Conservation (phyloP, 2,797 vertebrate genomes). For the Hirundo rustica region DNA sequence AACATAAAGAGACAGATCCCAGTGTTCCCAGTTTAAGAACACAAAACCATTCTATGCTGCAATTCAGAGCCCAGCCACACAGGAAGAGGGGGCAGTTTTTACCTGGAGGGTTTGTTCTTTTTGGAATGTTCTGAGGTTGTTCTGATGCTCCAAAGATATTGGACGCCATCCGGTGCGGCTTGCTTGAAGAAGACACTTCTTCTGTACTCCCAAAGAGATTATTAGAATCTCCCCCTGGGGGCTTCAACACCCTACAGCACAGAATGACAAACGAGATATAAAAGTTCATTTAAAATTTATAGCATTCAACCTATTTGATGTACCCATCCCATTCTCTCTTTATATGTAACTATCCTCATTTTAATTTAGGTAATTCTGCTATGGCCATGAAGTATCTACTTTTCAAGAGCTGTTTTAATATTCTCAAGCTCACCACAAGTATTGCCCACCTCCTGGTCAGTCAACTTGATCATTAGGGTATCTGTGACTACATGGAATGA, state of each 20-base stretch:
- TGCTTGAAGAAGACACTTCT: conserved; percentile 76
- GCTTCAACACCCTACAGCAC: conserved; percentile 83
- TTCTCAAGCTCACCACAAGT: not conserved
- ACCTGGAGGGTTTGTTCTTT: conserved; percentile 94
- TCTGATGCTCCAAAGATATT: conserved; percentile 86
- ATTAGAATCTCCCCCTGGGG: conserved; percentile 89
- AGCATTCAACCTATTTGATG: not conserved
- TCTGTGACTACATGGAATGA: not conserved
- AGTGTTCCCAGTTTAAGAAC: not conserved
- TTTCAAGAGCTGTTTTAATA: not conserved
- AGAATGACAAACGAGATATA: not conserved
- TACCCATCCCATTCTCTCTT: not conserved
- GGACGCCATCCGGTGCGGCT: conserved; percentile 88
- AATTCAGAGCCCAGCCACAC: not conserved
- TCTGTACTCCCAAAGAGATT: conserved; percentile 86
- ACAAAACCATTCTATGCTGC: not conserved
- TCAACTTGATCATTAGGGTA: not conserved
- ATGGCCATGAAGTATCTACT: not conserved
- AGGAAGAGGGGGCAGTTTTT: not conserved
- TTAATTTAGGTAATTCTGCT: not conserved
- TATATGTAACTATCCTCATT: not conserved
- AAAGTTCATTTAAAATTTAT: not conserved
- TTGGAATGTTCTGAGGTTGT: conserved; percentile 79
- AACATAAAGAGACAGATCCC: not conserved
- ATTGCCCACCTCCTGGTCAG: not conserved